These are phyloP conservation scores for Ageneiosus marmoratus DNA, from an alignment of 2,113 vertebrate species.

Conservation along the genomic window DNA sequence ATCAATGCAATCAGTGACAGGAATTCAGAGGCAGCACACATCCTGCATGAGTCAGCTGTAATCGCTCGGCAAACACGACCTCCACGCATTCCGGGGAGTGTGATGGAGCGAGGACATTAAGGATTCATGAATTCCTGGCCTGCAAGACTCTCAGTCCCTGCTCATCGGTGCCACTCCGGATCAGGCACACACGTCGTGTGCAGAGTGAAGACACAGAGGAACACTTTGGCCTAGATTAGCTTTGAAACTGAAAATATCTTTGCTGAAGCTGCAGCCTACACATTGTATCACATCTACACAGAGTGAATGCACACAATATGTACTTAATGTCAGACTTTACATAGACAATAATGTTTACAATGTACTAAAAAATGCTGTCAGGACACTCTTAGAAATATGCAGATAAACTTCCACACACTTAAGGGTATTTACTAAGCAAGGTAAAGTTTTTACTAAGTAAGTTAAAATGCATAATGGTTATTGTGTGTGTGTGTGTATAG, in stretches of 20 bases:
- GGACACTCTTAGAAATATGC: not conserved
- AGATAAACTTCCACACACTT: not conserved
- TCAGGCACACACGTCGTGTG: constrained; percentile 61
- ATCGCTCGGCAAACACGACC: constrained; percentile 16
- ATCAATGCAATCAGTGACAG: constrained; percentile 40
- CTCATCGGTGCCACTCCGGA: constrained; percentile 63
- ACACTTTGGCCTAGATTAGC: constrained; percentile 54
- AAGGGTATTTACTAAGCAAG: no score
- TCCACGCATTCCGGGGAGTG: constrained; percentile 4
- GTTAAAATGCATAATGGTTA: no score
- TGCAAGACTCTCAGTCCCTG: constrained; percentile 41
- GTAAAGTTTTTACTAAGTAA: not conserved
- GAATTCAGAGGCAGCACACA: constrained; percentile 10
- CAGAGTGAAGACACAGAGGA: constrained; percentile 56
- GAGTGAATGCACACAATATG: not conserved
- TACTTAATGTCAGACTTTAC: not conserved
- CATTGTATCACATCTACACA: not conserved
- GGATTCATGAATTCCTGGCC: constrained; percentile 53
- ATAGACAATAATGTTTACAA: constrained; percentile 39
- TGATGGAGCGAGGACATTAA: constrained; percentile 44
- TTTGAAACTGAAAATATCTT: constrained; percentile 6
- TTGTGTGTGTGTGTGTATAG: not conserved
- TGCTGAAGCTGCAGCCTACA: not conserved
- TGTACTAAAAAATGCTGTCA: not conserved
- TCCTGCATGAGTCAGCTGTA: constrained; percentile 48